phyloP scores from a whole-genome alignment of 2,888 invertebrate genomes.

The Macaria notata region DNA sequence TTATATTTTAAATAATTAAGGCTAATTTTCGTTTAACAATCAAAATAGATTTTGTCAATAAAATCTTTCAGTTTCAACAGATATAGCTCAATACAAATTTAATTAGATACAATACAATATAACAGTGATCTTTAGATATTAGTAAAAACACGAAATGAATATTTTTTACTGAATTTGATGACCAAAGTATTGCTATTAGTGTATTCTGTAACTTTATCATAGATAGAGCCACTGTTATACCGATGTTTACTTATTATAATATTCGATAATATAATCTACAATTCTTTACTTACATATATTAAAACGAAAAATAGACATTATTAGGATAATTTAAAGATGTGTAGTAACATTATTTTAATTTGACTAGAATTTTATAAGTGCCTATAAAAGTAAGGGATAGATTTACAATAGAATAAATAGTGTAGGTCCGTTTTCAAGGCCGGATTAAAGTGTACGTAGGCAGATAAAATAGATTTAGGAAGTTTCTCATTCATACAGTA shows the following conservation, averaged over 20 bases:
- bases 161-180: too few relatives aligned
- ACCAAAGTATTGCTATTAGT: too few relatives aligned
- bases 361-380: constrained; percentile 76
- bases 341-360: constrained; percentile 61
- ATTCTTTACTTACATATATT: constrained; percentile 20
- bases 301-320: constrained; percentile 40
- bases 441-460: constrained; percentile 11
- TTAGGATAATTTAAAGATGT: constrained; percentile 44
- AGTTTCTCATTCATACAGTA: constrained; percentile 2
- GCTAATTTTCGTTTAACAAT: constrained; percentile 38
- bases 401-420: constrained; percentile 22
- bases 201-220: too few relatives aligned
- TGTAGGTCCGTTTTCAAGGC: constrained; percentile 24
- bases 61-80: constrained; percentile 75
- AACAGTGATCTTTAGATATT: neutral
- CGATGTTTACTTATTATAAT: neutral
- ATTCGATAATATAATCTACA: constrained; percentile 1
- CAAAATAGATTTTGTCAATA: constrained; percentile 77
- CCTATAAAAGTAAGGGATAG: constrained; percentile 45
- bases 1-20: constrained; percentile 22
- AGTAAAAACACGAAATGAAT: constrained; percentile 1
- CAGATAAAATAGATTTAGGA: constrained; percentile 6
- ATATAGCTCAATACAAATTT: constrained; percentile 1
- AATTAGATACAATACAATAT: neutral
- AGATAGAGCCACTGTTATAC: neutral